Evolutionary conservation across 2,797 vertebrate species (phyloP), one percentile per base, ranked within the genome.

Genomic region (Propithecus perrieri): DNA sequence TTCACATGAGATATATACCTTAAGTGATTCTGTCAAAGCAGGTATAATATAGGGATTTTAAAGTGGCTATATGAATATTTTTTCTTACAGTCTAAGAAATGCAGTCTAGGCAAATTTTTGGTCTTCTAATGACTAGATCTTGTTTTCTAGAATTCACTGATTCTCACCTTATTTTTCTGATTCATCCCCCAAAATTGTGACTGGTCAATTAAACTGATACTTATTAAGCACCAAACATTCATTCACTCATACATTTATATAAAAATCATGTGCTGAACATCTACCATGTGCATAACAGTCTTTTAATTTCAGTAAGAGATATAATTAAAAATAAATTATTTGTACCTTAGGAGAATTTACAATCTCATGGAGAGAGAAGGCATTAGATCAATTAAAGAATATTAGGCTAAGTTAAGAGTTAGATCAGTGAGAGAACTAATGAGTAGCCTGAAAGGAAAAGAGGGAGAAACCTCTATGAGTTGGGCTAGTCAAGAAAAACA

Each of bases 121-220:
- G 11, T 72, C 81, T 91, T 57, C 18, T 95, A 38, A 41, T 81
- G 26, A 91, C n/a, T 41, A 89, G 50, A 61, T 94, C 4, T 2
- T 71, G 13, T n/a, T 85, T 79, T 93, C 61, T 83, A 91, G 75
- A 94, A 92, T 88, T 74, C n/a, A 57, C 1, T 35, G 4, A 86
- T 78, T 96, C 67, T 59, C 15, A 48, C 1, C 22, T 92, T 96
- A 63, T 76, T 90, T 85, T 86, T 90, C 18, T 41, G 35, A 69
- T 53, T 18, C 38, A 84, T 38, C 5, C 1, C 15, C 74, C 79
- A 69, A 0, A 63, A 76, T 67, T 84, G 7, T 76, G 38, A 80
- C 38, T 65, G 13, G 50, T 59, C 17, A 63, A 22, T 95, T 76
- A 57, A 53, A 17, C 6, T 53, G 59, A 43, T 71, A 72, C 15